Percentiles rank a stretch among this genome's conserved stretches.
These are phyloP conservation scores for Fragum sueziense DNA, from an alignment of 2,888 invertebrate genomes.

Conservation along the genomic window DNA sequence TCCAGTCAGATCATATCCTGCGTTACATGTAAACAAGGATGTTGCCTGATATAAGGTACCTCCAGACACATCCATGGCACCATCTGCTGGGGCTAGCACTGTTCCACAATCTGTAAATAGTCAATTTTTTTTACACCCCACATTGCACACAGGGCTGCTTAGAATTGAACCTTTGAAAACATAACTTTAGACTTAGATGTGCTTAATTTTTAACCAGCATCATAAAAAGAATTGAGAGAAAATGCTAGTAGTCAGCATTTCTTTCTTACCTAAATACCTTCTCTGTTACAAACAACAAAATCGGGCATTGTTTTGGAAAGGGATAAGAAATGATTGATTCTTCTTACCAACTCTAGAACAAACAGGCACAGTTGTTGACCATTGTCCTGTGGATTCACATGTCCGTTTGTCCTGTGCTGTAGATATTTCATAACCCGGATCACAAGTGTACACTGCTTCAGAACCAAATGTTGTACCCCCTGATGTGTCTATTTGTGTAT, in stretches of 20 bases:
- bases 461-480: conserved; percentile 34
- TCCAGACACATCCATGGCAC: conserved; percentile 16
- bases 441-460: conserved; percentile 44
- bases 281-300: too few species aligned
- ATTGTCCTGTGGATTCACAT: conserved; percentile 35
- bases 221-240: too few species aligned
- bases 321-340: too few species aligned
- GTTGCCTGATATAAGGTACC: conserved; percentile 14
- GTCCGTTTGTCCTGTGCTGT: conserved; percentile 30
- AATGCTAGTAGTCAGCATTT: too few species aligned
- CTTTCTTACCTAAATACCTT: too few species aligned
- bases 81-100: conserved; percentile 28
- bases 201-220: too few species aligned
- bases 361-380: conserved; percentile 38
- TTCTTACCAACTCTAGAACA: conserved; percentile 42
- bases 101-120: conserved; percentile 35
- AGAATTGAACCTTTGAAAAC: too few species aligned
- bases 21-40: conserved; percentile 27
- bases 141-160: too few species aligned
- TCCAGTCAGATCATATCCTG: conserved; percentile 22
- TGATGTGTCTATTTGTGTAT: conserved; percentile 34
- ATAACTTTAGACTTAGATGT: too few species aligned
- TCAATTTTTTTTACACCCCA: too few species aligned
- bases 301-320: too few species aligned
- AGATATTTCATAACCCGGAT: conserved; percentile 43